These are phyloP conservation scores for Athalia circularis DNA, from an alignment of 2,888 invertebrate species.

Conservation along the genomic window DNA sequence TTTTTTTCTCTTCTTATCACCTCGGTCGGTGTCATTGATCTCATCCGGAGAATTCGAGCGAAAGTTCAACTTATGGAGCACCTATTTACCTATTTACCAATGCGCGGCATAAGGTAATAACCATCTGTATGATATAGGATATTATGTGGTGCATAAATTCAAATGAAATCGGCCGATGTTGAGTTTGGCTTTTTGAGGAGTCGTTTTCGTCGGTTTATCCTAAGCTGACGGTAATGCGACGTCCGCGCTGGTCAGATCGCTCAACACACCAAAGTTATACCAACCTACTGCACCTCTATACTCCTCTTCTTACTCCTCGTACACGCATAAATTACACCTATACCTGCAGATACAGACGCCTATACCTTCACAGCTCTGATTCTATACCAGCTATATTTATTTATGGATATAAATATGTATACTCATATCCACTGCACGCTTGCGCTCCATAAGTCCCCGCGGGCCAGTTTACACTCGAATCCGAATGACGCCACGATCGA, in stretches of 20 bases:
- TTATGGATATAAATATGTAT: neutral
- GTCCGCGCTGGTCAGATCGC: constrained; percentile 59
- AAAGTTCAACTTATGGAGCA: too few species aligned
- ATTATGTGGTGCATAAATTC: too few species aligned
- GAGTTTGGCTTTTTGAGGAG: neutral
- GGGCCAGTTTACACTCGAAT: too few species aligned
- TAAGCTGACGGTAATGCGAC: constrained; percentile 65
- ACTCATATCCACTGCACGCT: neutral
- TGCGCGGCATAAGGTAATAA: too few species aligned
- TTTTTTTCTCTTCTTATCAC: too few species aligned
- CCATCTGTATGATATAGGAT: too few species aligned
- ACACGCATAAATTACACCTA: neutral
- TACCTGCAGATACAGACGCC: neutral
- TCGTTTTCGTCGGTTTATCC: constrained; percentile 24
- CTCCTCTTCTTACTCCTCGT: neutral
- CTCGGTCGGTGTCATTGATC: too few species aligned
- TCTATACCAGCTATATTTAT: neutral
- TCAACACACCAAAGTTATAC: constrained; percentile 19
- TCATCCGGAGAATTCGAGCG: too few species aligned
- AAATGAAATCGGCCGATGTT: neutral
- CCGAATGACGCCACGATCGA: too few species aligned
- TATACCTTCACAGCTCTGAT: neutral
- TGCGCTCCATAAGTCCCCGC: neutral
- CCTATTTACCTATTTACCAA: too few species aligned
- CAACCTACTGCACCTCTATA: neutral